phyloP scores from a whole-genome alignment of 2,797 vertebrate species.

The Tragelaphus oryx region DNA sequence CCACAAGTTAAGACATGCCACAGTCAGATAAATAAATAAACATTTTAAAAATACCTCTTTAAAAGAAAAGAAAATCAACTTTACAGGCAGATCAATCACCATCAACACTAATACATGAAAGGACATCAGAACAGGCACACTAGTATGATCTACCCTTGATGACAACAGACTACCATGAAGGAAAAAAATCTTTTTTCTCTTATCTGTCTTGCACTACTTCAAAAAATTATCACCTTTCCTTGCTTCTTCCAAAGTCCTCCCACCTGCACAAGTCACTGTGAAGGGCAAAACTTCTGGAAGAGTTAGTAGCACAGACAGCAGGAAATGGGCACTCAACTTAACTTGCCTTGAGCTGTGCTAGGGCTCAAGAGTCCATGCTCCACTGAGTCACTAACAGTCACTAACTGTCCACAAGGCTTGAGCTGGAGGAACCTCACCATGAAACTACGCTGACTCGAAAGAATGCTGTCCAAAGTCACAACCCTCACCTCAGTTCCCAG shows the following conservation, averaged over 20 bases:
- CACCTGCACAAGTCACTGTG: not conserved
- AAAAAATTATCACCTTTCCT: not conserved
- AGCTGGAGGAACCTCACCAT: not conserved
- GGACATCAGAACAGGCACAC: not conserved
- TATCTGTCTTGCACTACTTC: not conserved
- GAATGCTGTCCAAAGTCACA: not conserved
- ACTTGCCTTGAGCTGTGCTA: not conserved
- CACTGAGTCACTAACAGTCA: not conserved
- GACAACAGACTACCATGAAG: not conserved
- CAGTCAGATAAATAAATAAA: not conserved
- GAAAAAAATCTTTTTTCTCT: not conserved
- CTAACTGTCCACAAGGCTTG: not conserved
- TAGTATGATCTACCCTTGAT: not conserved
- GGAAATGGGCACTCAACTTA: not conserved
- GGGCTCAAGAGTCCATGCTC: not conserved
- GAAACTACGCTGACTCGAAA: not conserved
- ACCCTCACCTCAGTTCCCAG: not conserved
- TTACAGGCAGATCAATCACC: not conserved
- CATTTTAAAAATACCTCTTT: not conserved
- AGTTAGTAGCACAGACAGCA: not conserved
- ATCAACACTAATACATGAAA: not conserved
- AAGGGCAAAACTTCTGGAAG: not conserved
- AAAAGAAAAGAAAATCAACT: not conserved
- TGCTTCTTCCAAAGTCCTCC: not conserved
- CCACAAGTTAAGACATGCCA: not conserved